Evolutionary conservation across 1,140 invertebrate genomes (phyloP), one percentile per base, ranked within the genome.

Genomic region (Globodera ellingtonae): DNA sequence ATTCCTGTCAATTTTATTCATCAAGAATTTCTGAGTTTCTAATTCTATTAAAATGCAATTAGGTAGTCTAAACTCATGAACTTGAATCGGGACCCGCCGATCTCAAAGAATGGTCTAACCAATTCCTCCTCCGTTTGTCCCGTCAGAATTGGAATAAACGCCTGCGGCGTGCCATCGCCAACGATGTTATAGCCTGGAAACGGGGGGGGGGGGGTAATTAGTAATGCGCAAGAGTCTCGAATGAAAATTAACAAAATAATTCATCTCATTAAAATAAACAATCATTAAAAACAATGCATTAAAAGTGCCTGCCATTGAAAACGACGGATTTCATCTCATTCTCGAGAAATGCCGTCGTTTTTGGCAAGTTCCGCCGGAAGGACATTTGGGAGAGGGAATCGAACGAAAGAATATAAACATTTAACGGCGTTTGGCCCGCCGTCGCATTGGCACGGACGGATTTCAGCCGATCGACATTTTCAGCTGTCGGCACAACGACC

Each of bases 81-180:
- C 35, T 35, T 35, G 35, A 35, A 35, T 35, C 35, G 35, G 35
- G 35, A 35, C 3, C 35, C 35, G 35, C 35, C 35, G 35, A 35
- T 35, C 35, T 35, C 35, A 35, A 88, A 90, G 93, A 91, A 87
- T 93, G 94, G 71, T 95, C 18, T 35, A 48, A 77, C 75, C 46
- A 96, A 89, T 89, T 97, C 95, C 6, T 94, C 87, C 90, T 98
- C 95, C 0, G 93, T 95, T 89, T 93, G 93, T 6, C 92, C 92
- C 0, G 95, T 96, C 0, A 98, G 90, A 69, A 98, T 93, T 0
- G 95, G 95, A 62, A 96, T 94, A 24, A 97, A 90, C 0, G 95
- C 95, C 85, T 96, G 95, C 0, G 95, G 94, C 0, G 95, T 97
- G 0, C 95, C 95, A 90, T 98, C 96, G 0, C 95, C 95, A 3